Base-by-base conservation (phyloP, 2,888 invertebrate genomes). In the Vannuccia rotundouncinata region DNA sequence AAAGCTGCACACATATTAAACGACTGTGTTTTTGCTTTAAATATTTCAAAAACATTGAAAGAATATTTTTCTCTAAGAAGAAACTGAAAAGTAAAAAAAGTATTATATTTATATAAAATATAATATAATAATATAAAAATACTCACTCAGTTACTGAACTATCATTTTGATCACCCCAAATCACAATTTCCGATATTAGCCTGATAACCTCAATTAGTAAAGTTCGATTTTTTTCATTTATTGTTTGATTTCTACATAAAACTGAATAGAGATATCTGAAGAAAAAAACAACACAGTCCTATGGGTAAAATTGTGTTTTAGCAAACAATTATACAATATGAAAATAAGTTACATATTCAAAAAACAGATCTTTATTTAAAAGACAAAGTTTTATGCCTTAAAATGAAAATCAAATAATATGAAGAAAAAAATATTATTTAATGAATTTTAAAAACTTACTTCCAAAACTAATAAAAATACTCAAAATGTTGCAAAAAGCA, bases 121-220 rank as follows among this genome's bases (percentile, higher is more conserved):
- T 73, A 27, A 28, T 77, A n/a, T 82, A 30, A 31, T 29, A 73
- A 59, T 5, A 75, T 77, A 80, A 66, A 66, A 5, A 66, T n/a
- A 91, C 93, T 92, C 91, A 99, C 98, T 99, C 99, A 90, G 99
- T 99, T 31, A 99, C 98, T 80, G 95, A 94, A 85, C 96, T 95
- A 89, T 99, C 99, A 91, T 99, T 99, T 89, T 99, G 99, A 89
- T 99, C 99, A 74, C 99, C 99, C 99, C 99, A 99, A 87, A 99
- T 99, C 59, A 99, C 90, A 86, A 99, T 99, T 90, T 99, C 99
- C 1, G 99, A 95, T 85, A 99, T 98, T 80, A 95, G 94, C 83
- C 99, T 91, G 81, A 99, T 89, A 0, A 96, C 96, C 89, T 99
- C 99, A 22, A 99, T 97, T 77, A 99, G 89, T 73, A 97, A 91